phyloP scores from a whole-genome alignment of 2,888 invertebrate genomes.

The Chirona hameri region DNA sequence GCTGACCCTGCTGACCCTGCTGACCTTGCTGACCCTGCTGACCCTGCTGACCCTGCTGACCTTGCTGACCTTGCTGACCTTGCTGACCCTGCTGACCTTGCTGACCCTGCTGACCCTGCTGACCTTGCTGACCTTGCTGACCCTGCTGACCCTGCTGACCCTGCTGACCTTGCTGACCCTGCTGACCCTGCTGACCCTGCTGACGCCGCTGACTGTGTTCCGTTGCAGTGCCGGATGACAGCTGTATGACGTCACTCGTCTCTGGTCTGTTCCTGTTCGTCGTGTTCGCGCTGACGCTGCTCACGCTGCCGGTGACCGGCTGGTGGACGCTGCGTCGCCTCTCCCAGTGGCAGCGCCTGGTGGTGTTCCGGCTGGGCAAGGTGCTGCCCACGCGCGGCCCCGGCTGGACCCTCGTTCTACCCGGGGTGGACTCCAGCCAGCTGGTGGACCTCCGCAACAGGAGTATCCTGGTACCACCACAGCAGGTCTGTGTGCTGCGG shows the following conservation, averaged over 20 bases:
- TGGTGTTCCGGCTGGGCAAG: not conserved
- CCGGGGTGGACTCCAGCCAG: not conserved
- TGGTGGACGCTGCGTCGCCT: constrained; percentile 6
- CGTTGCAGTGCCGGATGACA: not conserved
- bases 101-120: too few relatives aligned
- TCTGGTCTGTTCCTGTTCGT: not conserved
- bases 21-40: too few relatives aligned
- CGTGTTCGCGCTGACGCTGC: not conserved
- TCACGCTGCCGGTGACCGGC: not conserved
- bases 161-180: not conserved
- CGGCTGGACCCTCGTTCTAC: constrained; percentile 1
- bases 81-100: too few relatives aligned
- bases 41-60: too few relatives aligned
- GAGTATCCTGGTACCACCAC: constrained; percentile 8
- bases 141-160: too few relatives aligned
- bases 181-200: not conserved
- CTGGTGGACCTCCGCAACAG: constrained; percentile 3
- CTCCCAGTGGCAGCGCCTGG: not conserved
- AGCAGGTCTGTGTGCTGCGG: not conserved
- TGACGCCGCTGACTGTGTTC: not conserved
- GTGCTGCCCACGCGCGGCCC: not conserved
- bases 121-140: too few relatives aligned
- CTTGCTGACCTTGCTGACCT: too few relatives aligned
- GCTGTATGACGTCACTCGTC: not conserved
- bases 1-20: too few relatives aligned